Percentiles rank a stretch among this genome's conserved stretches.
Evolutionary conservation across 2,797 vertebrate species (phyloP).

Genomic region (Melanotaenia maccullochi): DNA sequence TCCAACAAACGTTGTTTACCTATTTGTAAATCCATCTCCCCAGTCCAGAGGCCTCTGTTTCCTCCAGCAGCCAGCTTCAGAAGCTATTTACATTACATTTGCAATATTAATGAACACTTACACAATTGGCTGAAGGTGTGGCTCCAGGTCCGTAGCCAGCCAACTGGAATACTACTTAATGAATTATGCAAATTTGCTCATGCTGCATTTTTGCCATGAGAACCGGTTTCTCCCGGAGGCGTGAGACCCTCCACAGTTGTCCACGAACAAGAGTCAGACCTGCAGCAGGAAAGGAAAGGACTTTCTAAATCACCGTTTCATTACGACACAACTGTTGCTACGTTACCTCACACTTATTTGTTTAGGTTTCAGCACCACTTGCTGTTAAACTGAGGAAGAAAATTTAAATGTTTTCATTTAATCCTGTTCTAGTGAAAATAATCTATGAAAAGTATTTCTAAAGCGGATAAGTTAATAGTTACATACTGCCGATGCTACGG

Average conservation of each 20-base stretch:
- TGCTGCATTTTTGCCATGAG: not conserved
- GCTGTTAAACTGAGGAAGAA: not conserved
- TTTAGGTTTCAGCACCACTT: not conserved
- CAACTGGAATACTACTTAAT: slow-evolving; percentile 10
- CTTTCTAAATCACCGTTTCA: not conserved
- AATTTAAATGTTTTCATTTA: not conserved
- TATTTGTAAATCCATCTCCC: not conserved
- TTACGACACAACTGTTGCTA: not conserved
- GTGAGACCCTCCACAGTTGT: not conserved
- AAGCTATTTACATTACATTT: slow-evolving; percentile 25
- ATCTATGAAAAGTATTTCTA: not conserved
- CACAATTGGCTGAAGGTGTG: slow-evolving; percentile 15
- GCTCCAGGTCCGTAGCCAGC: slow-evolving; percentile 9
- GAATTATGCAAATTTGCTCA: slow-evolving; percentile 23
- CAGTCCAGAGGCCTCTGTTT: not conserved
- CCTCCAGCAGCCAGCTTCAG: not conserved
- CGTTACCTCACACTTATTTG: not conserved
- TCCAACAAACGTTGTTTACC: not conserved
- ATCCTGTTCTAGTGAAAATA: not conserved
- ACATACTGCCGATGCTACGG: not conserved
- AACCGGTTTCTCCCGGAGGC: slow-evolving; percentile 6
- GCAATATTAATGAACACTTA: slow-evolving; percentile 16
- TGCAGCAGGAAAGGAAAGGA: slow-evolving; percentile 3
- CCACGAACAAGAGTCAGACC: not conserved
- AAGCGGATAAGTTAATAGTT: too few species aligned